Evolutionary conservation across 2,797 vertebrate species (phyloP), one percentile per base, ranked within the genome.

Genomic region (Toxotes lorentzi): DNA sequence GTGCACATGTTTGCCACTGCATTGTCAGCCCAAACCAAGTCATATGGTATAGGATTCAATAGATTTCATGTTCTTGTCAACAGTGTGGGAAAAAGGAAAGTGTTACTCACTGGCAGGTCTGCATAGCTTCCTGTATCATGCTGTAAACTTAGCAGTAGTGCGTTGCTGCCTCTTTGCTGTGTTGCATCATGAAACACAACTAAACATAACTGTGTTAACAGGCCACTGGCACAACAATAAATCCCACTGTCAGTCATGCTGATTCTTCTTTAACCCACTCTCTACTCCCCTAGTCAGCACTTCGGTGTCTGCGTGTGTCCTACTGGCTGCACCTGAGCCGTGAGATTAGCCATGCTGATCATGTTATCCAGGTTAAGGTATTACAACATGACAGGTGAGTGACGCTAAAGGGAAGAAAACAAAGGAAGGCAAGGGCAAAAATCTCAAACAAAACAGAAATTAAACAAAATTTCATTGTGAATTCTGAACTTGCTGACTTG

Each of bases 261-360:
- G 78, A 88, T 74, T 67, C 76, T 78, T 89, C 70, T 88, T 87
- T 87, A 86, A 87, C 86, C 76, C 80, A 56, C 76, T 88, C 76
- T 60, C 75, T 30, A 30, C 58, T 78, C 66, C 67, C 58, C 77
- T 14, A 73, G 89, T 93, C 91, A 92, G 92, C 93, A 91, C 79
- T 93, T 88, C 66, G 79, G 45, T 35, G 71, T 54, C 76, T 83
- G 10, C 38, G 38, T 38, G 38, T 68, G 91, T 88, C 86, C 85
- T 80, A 53, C 76, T 48, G 67, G n/a, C 70, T 70, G 81, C 82
- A 85, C 88, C 75, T 91, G 89, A 91, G 92, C 92, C 75, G 84
- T 78, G 84, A 93, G 94, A 95, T 96, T 94, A 95, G 78, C 91
- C 86, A 54, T 14, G 74, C 82, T 84, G 83, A 93, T 94, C 90